Conservation (phyloP, 1,140 invertebrate genomes). For the Philotrypesis tridentata region DNA sequence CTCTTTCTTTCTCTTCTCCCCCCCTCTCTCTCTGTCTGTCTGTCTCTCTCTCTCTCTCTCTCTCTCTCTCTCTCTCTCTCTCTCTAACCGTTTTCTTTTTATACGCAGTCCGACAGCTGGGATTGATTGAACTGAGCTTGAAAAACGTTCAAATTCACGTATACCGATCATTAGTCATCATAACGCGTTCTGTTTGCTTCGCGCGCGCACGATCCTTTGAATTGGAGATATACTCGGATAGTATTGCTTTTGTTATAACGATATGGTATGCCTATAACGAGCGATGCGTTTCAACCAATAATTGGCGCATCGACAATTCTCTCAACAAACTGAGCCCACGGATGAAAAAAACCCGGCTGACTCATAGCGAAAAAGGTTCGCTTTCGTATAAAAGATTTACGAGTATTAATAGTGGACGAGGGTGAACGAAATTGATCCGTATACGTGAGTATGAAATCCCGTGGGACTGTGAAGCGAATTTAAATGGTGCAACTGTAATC, state of each 20-base stretch:
- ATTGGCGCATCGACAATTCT: not conserved
- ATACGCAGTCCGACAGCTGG: too few species aligned
- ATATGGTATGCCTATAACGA: not conserved
- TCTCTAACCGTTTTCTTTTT: not conserved
- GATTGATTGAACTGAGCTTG: not conserved
- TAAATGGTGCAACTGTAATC: not conserved
- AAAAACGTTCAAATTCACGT: not conserved
- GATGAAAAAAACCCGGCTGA: not conserved
- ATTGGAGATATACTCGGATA: not conserved
- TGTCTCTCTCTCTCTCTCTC: not conserved
- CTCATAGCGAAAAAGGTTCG: not conserved
- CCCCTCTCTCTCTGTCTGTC: not conserved
- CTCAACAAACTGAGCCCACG: not conserved
- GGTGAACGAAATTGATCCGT: conserved; percentile 30
- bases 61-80: too few species aligned
- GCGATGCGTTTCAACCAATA: not conserved
- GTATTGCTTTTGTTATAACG: not conserved
- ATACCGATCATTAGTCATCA: not conserved
- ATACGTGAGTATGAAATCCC: conserved; percentile 14
- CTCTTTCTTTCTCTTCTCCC: too few species aligned
- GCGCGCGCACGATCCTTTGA: too few species aligned
- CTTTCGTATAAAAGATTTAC: not conserved
- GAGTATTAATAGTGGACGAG: conserved; percentile 1
- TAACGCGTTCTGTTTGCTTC: not conserved
- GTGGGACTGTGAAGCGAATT: not conserved